phyloP scores from a whole-genome alignment of 2,797 vertebrate species.

The Bovichtus diacanthus region DNA sequence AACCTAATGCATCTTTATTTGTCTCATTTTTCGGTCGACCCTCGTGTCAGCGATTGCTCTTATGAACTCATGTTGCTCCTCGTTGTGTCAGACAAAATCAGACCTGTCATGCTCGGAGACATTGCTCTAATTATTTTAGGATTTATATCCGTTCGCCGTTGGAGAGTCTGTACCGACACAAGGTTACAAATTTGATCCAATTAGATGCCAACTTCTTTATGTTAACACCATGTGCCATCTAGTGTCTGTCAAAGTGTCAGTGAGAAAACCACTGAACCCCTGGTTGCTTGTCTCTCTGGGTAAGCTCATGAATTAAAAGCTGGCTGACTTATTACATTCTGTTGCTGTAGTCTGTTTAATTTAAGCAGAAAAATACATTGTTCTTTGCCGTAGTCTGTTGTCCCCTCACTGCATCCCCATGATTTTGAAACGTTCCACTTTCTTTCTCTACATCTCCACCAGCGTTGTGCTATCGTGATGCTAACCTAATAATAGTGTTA shows the following conservation, averaged over 20 bases:
- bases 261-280: not conserved
- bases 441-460: not conserved
- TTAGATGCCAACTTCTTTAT: slow-evolving; percentile 4
- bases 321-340: slow-evolving; percentile 34
- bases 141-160: slow-evolving; percentile 32
- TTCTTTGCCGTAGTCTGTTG: slow-evolving; percentile 17
- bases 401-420: not conserved
- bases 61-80: not conserved
- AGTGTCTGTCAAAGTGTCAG: slow-evolving; percentile 33
- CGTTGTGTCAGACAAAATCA: slow-evolving; percentile 21
- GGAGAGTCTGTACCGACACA: not conserved
- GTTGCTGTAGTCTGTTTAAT: slow-evolving; percentile 23
- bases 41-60: not conserved
- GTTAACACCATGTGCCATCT: slow-evolving; percentile 20
- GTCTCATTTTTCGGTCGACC: not conserved
- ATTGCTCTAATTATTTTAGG: slow-evolving; percentile 19
- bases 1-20: not conserved
- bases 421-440: not conserved
- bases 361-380: not conserved
- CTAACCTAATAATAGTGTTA: slow-evolving; percentile 17
- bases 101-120: slow-evolving; percentile 2
- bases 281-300: slow-evolving; percentile 10
- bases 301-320: slow-evolving; percentile 37
- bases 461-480: not conserved
- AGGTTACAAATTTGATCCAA: slow-evolving; percentile 18